Conservation (phyloP, 1,140 invertebrate genomes). For the Triops cancriformis region DNA sequence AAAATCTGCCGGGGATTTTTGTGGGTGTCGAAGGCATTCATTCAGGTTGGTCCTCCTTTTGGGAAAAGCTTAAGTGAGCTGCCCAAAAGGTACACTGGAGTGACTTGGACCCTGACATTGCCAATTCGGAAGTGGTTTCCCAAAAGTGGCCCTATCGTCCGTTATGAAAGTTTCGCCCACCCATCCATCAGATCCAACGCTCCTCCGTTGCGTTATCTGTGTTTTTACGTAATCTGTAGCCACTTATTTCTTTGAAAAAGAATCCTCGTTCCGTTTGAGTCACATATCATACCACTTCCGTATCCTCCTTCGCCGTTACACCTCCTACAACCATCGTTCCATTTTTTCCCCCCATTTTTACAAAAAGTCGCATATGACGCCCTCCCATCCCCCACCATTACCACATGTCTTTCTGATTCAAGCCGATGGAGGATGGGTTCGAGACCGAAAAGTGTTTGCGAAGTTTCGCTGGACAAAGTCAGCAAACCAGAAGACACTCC, state of each 20-base stretch:
- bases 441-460: not conserved
- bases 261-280: not conserved
- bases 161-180: not conserved
- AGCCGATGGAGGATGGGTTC: not conserved
- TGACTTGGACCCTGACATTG: conserved; percentile 4
- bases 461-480: not conserved
- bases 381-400: not conserved
- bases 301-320: not conserved
- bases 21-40: not conserved
- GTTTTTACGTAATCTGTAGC: not conserved
- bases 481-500: not conserved
- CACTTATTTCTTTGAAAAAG: not conserved
- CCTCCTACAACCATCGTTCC: not conserved
- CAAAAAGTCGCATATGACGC: not conserved
- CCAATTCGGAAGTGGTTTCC: not conserved
- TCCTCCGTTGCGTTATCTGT: not conserved
- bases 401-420: not conserved
- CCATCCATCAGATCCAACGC: not conserved
- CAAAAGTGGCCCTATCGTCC: not conserved
- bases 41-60: not conserved
- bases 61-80: no score
- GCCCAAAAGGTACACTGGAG: not conserved
- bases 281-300: not conserved
- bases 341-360: not conserved
- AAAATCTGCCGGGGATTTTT: not conserved